Evolutionary conservation across 2,113 vertebrate genomes (phyloP).

Genomic region (Ictidomys tridecemlineatus): DNA sequence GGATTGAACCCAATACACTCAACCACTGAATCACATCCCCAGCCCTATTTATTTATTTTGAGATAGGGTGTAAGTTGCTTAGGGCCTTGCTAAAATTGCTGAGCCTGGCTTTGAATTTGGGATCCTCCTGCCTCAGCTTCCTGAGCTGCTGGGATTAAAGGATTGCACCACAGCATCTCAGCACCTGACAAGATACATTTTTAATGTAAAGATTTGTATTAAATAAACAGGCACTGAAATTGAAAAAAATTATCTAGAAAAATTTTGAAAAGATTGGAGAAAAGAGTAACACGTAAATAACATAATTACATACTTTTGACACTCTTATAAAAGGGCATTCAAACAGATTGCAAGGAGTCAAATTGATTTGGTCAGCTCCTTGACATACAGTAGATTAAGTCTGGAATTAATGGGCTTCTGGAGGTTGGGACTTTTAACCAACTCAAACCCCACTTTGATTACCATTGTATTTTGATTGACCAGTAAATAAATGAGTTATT

Average conservation of each 20-base stretch:
- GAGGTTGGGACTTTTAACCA: neutral
- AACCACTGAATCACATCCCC: no score
- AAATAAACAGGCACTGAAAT: constrained; percentile 14
- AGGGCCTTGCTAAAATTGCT: no score
- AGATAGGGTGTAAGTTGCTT: no score
- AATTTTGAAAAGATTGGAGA: neutral
- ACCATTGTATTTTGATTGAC: neutral
- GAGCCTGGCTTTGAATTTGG: no score
- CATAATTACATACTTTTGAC: neutral
- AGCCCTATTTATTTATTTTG: no score
- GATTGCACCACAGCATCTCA: no score
- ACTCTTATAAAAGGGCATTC: neutral
- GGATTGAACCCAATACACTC: no score
- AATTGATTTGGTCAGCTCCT: neutral
- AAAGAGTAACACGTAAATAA: neutral
- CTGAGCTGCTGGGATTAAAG: no score
- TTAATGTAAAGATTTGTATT: neutral
- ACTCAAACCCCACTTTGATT: neutral
- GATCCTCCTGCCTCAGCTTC: no score
- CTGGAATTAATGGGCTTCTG: neutral
- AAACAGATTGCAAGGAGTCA: neutral
- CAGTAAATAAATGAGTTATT: neutral
- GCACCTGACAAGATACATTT: neutral
- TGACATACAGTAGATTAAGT: neutral
- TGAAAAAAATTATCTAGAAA: neutral